Conservation (phyloP, 92 coral and sea anemone genomes). For the Siderastrea siderea region DNA sequence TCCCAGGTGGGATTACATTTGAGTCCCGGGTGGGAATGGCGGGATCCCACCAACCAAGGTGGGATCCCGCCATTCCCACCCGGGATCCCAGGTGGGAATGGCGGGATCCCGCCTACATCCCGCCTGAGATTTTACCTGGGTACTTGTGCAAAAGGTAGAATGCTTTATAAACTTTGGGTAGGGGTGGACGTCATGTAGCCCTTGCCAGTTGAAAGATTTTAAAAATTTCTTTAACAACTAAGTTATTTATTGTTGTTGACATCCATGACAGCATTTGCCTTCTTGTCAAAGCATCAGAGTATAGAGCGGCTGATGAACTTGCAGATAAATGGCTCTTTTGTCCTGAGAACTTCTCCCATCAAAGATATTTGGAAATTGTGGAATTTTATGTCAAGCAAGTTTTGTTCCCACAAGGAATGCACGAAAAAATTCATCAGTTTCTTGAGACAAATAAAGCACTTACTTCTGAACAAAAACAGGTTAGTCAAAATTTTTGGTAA, state of each 20-base stretch:
- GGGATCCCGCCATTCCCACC: too few relatives aligned
- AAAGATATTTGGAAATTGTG: conserved; percentile 6
- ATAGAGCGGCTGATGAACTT: conserved; percentile 32
- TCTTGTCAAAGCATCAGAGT: conserved; percentile 42
- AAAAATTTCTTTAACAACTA: neutral
- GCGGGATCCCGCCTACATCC: too few relatives aligned
- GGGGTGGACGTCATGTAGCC: neutral
- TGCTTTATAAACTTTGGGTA: neutral
- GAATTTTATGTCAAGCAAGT: conserved; percentile 37
- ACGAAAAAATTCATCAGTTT: conserved; percentile 10
- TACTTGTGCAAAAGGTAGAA: too few relatives aligned
- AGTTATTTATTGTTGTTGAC: neutral
- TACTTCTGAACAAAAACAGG: conserved; percentile 30
- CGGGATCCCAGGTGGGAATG: too few relatives aligned
- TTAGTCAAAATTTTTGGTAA: neutral
- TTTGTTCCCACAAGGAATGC: conserved; percentile 24
- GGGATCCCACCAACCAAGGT: too few relatives aligned
- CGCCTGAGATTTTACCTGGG: too few relatives aligned
- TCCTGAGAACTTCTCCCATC: conserved; percentile 23
- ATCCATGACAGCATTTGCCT: conserved; percentile 27
- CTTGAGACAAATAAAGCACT: conserved; percentile 19
- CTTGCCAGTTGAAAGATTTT: neutral
- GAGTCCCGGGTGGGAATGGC: too few relatives aligned
- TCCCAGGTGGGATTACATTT: too few relatives aligned
- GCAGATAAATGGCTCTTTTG: conserved; percentile 62